Conservation (phyloP, 2,888 invertebrate genomes). For the Stenolophus ochropezus region DNA sequence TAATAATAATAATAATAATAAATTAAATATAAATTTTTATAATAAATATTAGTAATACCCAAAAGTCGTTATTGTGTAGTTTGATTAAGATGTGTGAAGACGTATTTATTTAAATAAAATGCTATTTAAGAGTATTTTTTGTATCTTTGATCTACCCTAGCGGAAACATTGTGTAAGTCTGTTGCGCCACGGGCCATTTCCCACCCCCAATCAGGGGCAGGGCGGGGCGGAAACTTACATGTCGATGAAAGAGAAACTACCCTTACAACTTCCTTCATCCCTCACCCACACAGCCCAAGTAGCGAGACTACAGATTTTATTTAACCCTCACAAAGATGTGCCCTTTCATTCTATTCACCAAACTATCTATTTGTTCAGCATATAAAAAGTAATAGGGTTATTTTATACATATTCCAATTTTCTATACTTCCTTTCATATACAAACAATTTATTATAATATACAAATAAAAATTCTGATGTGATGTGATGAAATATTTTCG, state of each 20-base stretch:
- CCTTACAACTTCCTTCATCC: background rate
- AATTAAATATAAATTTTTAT: no score
- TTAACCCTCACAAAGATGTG: background rate
- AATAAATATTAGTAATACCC: no score
- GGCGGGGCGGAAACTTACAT: background rate
- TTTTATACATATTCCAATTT: no score
- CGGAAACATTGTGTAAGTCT: no score
- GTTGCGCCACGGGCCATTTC: constrained; percentile 13
- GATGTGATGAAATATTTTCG: no score
- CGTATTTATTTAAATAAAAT: no score
- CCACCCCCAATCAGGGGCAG: background rate
- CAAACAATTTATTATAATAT: no score
- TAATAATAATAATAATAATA: no score
- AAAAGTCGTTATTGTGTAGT: no score
- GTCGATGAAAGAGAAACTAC: constrained; percentile 3
- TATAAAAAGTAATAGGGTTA: background rate
- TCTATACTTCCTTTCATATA: no score
- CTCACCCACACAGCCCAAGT: background rate
- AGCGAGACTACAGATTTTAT: background rate
- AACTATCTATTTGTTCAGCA: background rate
- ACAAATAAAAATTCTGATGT: no score
- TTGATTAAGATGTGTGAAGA: no score
- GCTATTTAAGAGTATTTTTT: background rate
- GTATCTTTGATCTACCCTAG: background rate
- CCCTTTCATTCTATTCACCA: background rate